Conservation (phyloP, 2,888 invertebrate species). For the Coenonympha glycerion region DNA sequence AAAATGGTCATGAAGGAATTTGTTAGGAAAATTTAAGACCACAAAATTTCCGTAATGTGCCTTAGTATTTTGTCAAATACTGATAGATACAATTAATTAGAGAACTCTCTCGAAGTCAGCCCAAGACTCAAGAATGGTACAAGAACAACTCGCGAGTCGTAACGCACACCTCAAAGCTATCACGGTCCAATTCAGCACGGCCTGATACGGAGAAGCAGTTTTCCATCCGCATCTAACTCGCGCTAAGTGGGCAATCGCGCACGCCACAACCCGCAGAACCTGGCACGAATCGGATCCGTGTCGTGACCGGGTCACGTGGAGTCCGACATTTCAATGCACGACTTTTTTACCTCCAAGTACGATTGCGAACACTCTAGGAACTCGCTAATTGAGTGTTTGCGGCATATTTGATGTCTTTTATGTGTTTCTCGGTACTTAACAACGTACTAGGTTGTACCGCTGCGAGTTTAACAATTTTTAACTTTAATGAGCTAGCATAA, state of each 20-base stretch:
- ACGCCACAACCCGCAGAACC: too few relatives aligned
- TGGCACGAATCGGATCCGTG: conserved; percentile 48
- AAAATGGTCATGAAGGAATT: too few relatives aligned
- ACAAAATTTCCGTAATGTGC: too few relatives aligned
- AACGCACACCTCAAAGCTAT: too few relatives aligned
- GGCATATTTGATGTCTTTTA: conserved; percentile 30
- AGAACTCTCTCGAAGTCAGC: not conserved
- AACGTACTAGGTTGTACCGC: not conserved
- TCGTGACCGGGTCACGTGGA: conserved; percentile 57
- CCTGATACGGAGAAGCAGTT: conserved; percentile 16
- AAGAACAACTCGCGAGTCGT: too few relatives aligned
- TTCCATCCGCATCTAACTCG: conserved; percentile 21
- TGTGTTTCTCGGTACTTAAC: conserved; percentile 16
- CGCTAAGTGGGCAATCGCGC: conserved; percentile 24
- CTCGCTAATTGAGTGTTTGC: conserved; percentile 32
- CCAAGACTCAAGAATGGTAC: not conserved
- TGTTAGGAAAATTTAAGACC: too few relatives aligned
- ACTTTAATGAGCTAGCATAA: conserved; percentile 14
- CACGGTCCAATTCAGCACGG: conserved; percentile 15
- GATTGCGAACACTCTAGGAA: conserved; percentile 43
- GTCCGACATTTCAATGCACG: conserved; percentile 39
- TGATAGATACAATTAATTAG: too few relatives aligned
- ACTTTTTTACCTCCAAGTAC: conserved; percentile 26
- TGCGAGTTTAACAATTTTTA: conserved; percentile 1
- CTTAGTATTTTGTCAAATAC: too few relatives aligned